Evolutionary conservation across 1,140 invertebrate species (phyloP).

Genomic region (Cyclargus thomasi): DNA sequence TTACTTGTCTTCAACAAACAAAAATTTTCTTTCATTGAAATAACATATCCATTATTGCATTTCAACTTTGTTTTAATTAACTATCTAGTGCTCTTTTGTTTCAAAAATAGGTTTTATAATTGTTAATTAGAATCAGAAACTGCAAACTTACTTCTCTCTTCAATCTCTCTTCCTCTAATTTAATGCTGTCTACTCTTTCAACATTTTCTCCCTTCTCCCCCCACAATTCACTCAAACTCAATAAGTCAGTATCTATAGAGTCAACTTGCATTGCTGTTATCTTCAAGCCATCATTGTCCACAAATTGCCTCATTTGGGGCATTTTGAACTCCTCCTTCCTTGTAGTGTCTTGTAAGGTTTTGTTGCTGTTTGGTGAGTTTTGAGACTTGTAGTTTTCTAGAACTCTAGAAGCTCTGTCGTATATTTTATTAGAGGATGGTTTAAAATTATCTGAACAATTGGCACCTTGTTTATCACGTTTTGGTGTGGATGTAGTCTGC

Average conservation of each 20-base stretch:
- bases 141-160: constrained; percentile 80
- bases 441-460: constrained; percentile 48
- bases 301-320: constrained; percentile 58
- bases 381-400: constrained; percentile 60
- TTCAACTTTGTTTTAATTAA: too few relatives aligned
- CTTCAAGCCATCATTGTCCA: constrained; percentile 40
- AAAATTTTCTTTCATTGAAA: too few relatives aligned
- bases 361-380: constrained; percentile 35
- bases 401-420: constrained; percentile 56
- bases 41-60: too few relatives aligned
- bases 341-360: constrained; percentile 37
- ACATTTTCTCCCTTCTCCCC: constrained; percentile 63
- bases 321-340: constrained; percentile 63
- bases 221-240: constrained; percentile 76
- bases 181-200: constrained; percentile 67
- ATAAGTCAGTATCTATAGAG: constrained; percentile 59
- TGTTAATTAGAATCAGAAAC: too few relatives aligned
- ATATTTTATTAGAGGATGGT: constrained; percentile 60
- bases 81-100: too few relatives aligned
- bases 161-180: constrained; percentile 85
- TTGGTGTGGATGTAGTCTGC: constrained; percentile 63
- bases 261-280: constrained; percentile 30
- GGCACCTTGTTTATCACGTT: constrained; percentile 30
- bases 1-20: too few relatives aligned
- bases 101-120: too few relatives aligned